Evolutionary conservation across 2,888 invertebrate species (phyloP).

Genomic region (Lycaena phlaeas): DNA sequence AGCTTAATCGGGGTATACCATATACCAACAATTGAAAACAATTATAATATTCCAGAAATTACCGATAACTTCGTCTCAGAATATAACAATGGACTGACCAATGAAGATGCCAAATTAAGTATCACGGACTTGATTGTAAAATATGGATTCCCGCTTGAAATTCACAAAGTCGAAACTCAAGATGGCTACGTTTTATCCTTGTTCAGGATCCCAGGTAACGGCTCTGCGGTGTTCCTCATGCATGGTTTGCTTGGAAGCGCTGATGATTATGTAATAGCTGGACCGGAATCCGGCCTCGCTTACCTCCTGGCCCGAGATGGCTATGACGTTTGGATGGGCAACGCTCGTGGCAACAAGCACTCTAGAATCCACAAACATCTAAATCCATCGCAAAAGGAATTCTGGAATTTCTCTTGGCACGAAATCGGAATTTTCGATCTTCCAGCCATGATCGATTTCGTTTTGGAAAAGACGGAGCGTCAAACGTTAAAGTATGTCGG

Average conservation of each 20-base stretch:
- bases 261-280: constrained; percentile 44
- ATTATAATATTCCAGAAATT: neutral
- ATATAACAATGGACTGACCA: neutral
- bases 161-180: constrained; percentile 33
- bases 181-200: constrained; percentile 41
- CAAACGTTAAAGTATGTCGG: constrained; percentile 77
- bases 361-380: constrained; percentile 64
- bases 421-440: constrained; percentile 84
- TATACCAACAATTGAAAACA: neutral
- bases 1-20: neutral
- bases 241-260: constrained; percentile 47
- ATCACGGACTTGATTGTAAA: constrained; percentile 25
- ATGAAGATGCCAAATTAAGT: constrained; percentile 3
- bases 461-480: constrained; percentile 64
- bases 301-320: constrained; percentile 73
- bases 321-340: constrained; percentile 86
- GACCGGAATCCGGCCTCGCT: constrained; percentile 37
- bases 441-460: constrained; percentile 84
- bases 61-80: constrained; percentile 2
- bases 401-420: constrained; percentile 85
- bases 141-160: constrained; percentile 37
- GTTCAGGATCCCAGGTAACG: constrained; percentile 39
- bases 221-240: constrained; percentile 42
- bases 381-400: constrained; percentile 48
- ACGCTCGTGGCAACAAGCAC: constrained; percentile 82